Evolutionary conservation across 2,888 invertebrate genomes (phyloP).

Genomic region (Melipona beecheii): DNA sequence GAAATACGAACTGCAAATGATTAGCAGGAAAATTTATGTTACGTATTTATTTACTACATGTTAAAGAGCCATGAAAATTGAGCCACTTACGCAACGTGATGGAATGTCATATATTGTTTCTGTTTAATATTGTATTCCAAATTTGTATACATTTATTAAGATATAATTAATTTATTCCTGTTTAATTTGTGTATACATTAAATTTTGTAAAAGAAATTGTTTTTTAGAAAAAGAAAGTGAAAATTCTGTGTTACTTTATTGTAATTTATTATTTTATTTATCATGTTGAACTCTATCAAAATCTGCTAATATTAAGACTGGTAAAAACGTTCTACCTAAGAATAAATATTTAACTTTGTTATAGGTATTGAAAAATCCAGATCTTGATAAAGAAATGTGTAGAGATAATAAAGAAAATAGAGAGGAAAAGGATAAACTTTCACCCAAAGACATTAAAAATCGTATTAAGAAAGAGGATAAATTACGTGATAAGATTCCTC

Average conservation of each 20-base stretch:
- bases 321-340: conserved; percentile 25
- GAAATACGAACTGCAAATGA: conserved; percentile 55
- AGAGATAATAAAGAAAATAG: conserved; percentile 81
- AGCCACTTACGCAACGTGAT: conserved; percentile 33
- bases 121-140: conserved; percentile 52
- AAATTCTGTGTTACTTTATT: conserved; percentile 51
- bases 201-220: conserved; percentile 63
- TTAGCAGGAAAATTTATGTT: conserved; percentile 66
- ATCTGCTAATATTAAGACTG: conserved; percentile 5
- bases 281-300: conserved; percentile 6
- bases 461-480: conserved; percentile 81
- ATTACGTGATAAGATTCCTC: conserved; percentile 75
- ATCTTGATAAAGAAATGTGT: conserved; percentile 77
- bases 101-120: conserved; percentile 42
- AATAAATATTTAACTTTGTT: conserved; percentile 47
- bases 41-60: conserved; percentile 39
- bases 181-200: conserved; percentile 55
- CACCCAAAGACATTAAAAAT: conserved; percentile 80
- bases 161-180: conserved; percentile 48
- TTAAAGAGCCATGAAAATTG: conserved; percentile 30
- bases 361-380: conserved; percentile 82
- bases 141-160: conserved; percentile 60
- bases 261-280: conserved; percentile 26
- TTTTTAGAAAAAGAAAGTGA: conserved; percentile 42
- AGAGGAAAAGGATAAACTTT: conserved; percentile 81